phyloP scores from a whole-genome alignment of 2,113 vertebrate genomes.

The Pituophis catenifer region DNA sequence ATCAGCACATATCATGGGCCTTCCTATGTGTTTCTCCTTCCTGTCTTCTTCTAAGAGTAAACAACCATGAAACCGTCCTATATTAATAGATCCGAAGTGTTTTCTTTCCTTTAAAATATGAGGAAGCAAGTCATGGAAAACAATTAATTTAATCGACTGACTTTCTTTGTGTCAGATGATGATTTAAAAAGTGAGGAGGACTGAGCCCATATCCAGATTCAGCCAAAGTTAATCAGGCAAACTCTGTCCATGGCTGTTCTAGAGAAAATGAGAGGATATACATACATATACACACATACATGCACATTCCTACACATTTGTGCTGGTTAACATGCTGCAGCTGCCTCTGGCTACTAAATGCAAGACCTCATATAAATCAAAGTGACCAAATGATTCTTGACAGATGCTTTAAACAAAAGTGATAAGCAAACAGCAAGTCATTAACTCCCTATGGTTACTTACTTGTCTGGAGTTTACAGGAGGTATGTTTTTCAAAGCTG shows the following conservation, averaged over 20 bases:
- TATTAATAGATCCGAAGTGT: not conserved
- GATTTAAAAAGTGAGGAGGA: not conserved
- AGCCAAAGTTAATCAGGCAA: not conserved
- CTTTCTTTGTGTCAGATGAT: not conserved
- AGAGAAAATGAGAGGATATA: not conserved
- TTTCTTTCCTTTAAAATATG: not conserved
- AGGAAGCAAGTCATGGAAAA: not conserved
- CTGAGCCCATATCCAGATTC: not conserved
- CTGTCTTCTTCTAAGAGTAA: not conserved
- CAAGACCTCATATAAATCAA: not conserved
- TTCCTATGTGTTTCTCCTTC: not conserved
- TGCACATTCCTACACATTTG: not conserved
- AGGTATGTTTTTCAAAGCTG: slow-evolving; percentile 63
- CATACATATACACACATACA: not conserved
- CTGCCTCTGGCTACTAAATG: not conserved
- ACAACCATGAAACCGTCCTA: not conserved
- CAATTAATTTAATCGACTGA: not conserved
- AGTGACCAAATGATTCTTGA: not conserved
- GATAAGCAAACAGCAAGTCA: slow-evolving; percentile 19
- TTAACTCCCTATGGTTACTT: slow-evolving; percentile 76
- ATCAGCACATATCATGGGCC: not conserved
- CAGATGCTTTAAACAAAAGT: slow-evolving; percentile 20
- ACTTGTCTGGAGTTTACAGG: slow-evolving; percentile 81
- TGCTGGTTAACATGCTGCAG: not conserved
- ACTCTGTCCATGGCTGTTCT: not conserved